Evolutionary conservation across 2,888 invertebrate species (phyloP).

Genomic region (Drosophila algonquin): DNA sequence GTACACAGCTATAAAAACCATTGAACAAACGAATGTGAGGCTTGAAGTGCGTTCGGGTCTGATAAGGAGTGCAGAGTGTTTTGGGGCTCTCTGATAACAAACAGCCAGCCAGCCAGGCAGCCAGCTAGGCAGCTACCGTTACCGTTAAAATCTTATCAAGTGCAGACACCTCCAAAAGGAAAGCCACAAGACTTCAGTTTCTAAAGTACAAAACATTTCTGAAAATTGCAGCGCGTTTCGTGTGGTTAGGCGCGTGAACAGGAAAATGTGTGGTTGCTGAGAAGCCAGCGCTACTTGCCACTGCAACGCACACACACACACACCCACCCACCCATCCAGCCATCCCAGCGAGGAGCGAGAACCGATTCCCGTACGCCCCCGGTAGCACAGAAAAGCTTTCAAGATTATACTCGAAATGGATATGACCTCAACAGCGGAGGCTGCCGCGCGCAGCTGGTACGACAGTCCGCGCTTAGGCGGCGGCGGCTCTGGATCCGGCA

Average conservation of each 20-base stretch:
- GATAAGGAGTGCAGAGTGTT: constrained; percentile 62
- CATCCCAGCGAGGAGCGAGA: constrained; percentile 11
- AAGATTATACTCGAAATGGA: constrained; percentile 85
- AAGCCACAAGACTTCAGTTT: constrained; percentile 20
- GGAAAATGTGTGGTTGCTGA: constrained; percentile 32
- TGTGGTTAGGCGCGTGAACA: constrained; percentile 22
- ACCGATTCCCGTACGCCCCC: constrained; percentile 55
- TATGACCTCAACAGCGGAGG: constrained; percentile 85
- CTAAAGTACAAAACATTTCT: constrained; percentile 57
- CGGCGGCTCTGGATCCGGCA: constrained; percentile 76
- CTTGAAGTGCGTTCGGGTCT: constrained; percentile 14
- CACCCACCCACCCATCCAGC: background rate
- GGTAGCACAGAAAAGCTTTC: constrained; percentile 78
- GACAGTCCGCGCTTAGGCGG: constrained; percentile 84
- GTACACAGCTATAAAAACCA: constrained; percentile 33
- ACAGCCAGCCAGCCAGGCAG: constrained; percentile 1
- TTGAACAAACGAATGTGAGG: constrained; percentile 40
- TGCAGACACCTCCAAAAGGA: constrained; percentile 30
- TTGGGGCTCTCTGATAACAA: constrained; percentile 54
- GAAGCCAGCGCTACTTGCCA: background rate
- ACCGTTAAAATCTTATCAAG: constrained; percentile 68
- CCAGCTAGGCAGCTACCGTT: constrained; percentile 57
- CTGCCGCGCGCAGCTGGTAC: constrained; percentile 84
- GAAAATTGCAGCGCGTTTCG: constrained; percentile 60
- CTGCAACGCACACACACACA: background rate